Evolutionary conservation across 1,140 invertebrate species (phyloP), one percentile per base, ranked within the genome.

Genomic region (Drosophila willistoni): DNA sequence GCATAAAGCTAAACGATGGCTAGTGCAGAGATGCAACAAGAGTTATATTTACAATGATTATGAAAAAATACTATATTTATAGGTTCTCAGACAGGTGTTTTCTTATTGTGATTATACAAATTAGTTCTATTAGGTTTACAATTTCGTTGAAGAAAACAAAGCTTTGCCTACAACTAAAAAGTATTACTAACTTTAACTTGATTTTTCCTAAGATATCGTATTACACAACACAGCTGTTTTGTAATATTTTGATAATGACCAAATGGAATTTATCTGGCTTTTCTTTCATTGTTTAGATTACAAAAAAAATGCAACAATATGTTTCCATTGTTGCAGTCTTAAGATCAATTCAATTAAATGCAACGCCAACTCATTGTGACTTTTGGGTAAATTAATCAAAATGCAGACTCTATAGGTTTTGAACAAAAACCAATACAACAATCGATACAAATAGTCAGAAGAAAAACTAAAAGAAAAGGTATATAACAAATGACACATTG

Each of bases 401-500:
- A 73, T 73, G 44, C 44, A 22, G 44, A 22, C 44, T 51, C 17
- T 12, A 51, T 51, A 22, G 44, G 62, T 51, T 22, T 22, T 64
- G 56, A 68, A 41, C 56, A 60, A 61, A 63, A 67, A 47, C 22
- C 22, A 25, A 25, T 25, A 25, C 22, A 25, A 57, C 55, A 36
- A 59, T 59, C 7, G 33, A 36, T 39, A 19, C 34, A 12, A 75
- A 62, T 55, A 73, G 19, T 2, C 19, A 22, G 12, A 29, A 55
- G 39, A 51, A 33, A n/a, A 7, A 66, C 61, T 39, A 54, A 60
- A 7, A 63, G 51, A 76, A 63, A 17, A 17, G 14, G 64, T 47
- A 47, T 71, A 44, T 70, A 41, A 25, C 42, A 71, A 77, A 77
- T 71, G 75, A 71, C 73, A 77, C 39, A 75, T 75, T 42, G 47